Conservation (phyloP, 2,797 vertebrate genomes). For the Scarus forsteni region DNA sequence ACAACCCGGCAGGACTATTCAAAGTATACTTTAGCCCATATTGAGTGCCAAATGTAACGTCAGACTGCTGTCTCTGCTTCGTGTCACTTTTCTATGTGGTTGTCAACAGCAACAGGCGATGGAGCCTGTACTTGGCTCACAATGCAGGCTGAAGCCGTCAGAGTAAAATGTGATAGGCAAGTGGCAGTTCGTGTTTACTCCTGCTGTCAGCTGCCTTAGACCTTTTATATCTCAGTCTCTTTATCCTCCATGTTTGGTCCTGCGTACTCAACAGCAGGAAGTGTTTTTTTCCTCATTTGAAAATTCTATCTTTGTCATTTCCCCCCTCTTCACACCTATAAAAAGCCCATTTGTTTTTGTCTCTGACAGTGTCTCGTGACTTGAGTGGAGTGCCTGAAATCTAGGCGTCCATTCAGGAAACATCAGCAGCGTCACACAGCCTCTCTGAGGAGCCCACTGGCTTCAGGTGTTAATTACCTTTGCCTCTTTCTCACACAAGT, state of each 20-base stretch:
- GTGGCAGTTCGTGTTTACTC: slow-evolving; percentile 56
- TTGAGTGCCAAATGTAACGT: slow-evolving; percentile 35
- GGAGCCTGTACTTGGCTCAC: slow-evolving; percentile 62
- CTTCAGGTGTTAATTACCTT: slow-evolving; percentile 79
- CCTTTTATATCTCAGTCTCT: slow-evolving; percentile 26
- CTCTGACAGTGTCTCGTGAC: slow-evolving; percentile 30
- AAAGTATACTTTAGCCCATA: slow-evolving; percentile 23
- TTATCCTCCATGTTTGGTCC: slow-evolving; percentile 9
- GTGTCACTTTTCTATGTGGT: slow-evolving; percentile 63
- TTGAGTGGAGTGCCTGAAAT: slow-evolving; percentile 49
- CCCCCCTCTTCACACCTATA: slow-evolving; percentile 9
- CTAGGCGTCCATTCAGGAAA: slow-evolving; percentile 59
- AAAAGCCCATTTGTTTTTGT: not conserved
- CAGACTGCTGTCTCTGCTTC: slow-evolving; percentile 47
- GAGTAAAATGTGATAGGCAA: slow-evolving; percentile 59
- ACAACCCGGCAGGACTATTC: slow-evolving; percentile 19
- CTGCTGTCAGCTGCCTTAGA: slow-evolving; percentile 45
- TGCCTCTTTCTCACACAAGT: slow-evolving; percentile 56
- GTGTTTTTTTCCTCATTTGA: slow-evolving; percentile 18
- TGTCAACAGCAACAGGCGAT: slow-evolving; percentile 77
- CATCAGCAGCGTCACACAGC: slow-evolving; percentile 58
- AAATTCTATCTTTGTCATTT: slow-evolving; percentile 35
- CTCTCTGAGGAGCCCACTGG: slow-evolving; percentile 52
- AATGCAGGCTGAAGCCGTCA: slow-evolving; percentile 63
- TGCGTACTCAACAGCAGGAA: slow-evolving; percentile 16